phyloP scores from a whole-genome alignment of 1,140 invertebrate genomes.

The Stegodyphus mimosarum region DNA sequence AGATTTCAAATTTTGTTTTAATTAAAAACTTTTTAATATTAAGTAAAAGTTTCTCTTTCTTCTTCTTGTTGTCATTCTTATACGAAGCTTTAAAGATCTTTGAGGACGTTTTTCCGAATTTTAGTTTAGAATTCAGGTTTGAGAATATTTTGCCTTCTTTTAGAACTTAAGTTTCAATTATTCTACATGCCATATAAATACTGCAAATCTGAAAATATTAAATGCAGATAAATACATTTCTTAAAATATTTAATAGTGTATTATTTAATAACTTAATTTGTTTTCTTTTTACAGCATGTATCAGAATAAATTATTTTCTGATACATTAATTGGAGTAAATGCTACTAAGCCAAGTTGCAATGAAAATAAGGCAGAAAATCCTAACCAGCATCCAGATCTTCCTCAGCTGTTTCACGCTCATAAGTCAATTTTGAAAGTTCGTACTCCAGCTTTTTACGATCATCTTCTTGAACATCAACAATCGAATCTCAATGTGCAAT shows the following conservation, averaged over 20 bases:
- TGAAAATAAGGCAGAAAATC: conserved; percentile 12
- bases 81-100: too few species aligned
- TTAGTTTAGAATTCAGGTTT: too few species aligned
- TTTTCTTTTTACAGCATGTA: conserved; percentile 37
- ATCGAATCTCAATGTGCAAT: conserved; percentile 9
- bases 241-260: too few species aligned
- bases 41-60: too few species aligned
- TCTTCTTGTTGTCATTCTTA: too few species aligned
- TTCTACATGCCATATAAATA: neutral
- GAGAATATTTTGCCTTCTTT: too few species aligned
- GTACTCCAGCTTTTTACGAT: conserved; percentile 48
- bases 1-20: too few species aligned
- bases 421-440: conserved; percentile 50
- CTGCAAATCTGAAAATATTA: neutral
- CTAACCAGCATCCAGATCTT: neutral
- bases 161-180: too few species aligned
- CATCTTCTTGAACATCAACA: conserved; percentile 42
- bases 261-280: neutral
- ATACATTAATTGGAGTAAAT: conserved; percentile 39
- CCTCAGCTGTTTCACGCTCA: conserved; percentile 29
- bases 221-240: too few species aligned
- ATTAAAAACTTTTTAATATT: too few species aligned
- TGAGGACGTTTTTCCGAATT: too few species aligned
- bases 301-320: conserved; percentile 41
- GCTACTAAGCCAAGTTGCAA: neutral